Conservation (phyloP, 1,140 invertebrate genomes). For the Dreissena rostriformis region DNA sequence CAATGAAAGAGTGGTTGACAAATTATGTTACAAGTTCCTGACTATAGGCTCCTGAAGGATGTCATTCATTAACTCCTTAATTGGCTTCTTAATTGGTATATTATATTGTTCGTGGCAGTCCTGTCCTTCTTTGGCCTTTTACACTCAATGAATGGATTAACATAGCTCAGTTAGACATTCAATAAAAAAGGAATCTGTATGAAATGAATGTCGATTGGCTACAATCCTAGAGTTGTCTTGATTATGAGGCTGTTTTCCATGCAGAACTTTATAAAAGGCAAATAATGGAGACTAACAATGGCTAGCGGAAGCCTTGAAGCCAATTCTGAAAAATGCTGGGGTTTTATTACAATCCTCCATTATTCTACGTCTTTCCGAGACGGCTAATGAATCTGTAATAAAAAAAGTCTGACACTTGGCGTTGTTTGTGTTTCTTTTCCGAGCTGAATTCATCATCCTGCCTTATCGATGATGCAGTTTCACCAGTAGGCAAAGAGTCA, state of each 20-base stretch:
- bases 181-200: background rate
- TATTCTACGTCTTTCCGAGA: background rate
- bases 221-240: background rate
- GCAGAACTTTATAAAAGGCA: background rate
- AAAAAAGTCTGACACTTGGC: slow-evolving; percentile 21
- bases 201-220: background rate
- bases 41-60: no score
- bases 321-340: background rate
- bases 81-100: background rate
- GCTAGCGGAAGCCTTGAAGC: background rate
- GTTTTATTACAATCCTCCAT: slow-evolving; percentile 26
- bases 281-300: background rate
- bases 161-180: background rate
- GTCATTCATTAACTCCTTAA: no score
- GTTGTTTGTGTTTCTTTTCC: slow-evolving; percentile 19
- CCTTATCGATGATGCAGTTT: background rate
- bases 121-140: background rate
- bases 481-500: background rate
- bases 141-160: background rate
- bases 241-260: background rate
- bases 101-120: background rate
- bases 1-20: no score
- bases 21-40: no score
- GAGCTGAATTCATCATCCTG: slow-evolving; percentile 3
- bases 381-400: slow-evolving; percentile 11